Evolutionary conservation across 2,113 vertebrate species (phyloP).

Genomic region (Sorex araneus): DNA sequence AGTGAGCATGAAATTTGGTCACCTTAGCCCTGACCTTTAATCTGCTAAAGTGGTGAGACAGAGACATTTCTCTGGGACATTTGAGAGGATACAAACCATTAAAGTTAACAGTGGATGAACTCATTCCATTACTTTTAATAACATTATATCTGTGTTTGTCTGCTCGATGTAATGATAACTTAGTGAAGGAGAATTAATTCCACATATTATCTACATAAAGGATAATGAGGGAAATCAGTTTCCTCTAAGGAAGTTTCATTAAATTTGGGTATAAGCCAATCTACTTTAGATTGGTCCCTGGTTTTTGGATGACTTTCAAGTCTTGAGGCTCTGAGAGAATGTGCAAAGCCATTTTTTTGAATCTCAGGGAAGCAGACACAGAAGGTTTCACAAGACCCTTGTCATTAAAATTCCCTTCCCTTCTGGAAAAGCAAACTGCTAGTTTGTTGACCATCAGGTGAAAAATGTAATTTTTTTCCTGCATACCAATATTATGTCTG

Average conservation of each 20-base stretch:
- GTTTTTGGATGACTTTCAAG: conserved; percentile 83
- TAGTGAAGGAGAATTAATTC: conserved; percentile 89
- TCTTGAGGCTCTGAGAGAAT: conserved; percentile 62
- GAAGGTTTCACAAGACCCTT: conserved; percentile 75
- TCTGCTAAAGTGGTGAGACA: conserved; percentile 65
- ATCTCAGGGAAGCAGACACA: conserved; percentile 65
- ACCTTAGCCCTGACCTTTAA: conserved; percentile 81
- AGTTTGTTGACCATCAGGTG: conserved; percentile 77
- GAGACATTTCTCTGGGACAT: conserved; percentile 83
- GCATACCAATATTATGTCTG: conserved; percentile 39
- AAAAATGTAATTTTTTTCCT: conserved; percentile 43
- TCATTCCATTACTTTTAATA: conserved; percentile 88
- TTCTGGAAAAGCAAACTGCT: conserved; percentile 84
- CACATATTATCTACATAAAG: conserved; percentile 87
- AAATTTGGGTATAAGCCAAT: conserved; percentile 87
- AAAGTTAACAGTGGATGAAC: conserved; percentile 85
- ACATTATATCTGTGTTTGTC: conserved; percentile 88
- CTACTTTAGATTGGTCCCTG: conserved; percentile 83
- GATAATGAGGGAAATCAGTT: conserved; percentile 88
- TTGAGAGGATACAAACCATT: conserved; percentile 82
- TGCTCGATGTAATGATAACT: conserved; percentile 87
- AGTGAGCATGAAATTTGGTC: conserved; percentile 66
- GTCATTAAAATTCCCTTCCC: conserved; percentile 80
- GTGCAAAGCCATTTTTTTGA: conserved; percentile 71
- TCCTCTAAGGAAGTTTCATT: conserved; percentile 88